Percentiles rank a stretch among this genome's conserved stretches.
phyloP scores from a whole-genome alignment of 2,888 invertebrate species.

The Tetrapedia diversipes region DNA sequence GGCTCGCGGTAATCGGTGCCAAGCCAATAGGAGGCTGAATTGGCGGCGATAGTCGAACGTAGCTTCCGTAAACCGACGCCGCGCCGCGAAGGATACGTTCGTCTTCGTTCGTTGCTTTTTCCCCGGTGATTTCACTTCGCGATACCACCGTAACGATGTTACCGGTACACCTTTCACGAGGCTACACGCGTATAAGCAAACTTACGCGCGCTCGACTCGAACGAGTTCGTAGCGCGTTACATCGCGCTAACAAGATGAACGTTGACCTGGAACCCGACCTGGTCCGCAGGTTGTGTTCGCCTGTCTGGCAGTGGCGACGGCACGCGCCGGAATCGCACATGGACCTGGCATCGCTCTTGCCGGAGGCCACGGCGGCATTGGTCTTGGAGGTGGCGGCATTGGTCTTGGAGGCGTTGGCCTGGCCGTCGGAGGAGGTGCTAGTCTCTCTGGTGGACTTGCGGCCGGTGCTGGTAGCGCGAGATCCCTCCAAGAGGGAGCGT shows the following conservation, averaged over 20 bases:
- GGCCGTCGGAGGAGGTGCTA: constrained; percentile 71
- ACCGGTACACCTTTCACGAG: not conserved
- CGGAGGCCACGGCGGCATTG: constrained; percentile 68
- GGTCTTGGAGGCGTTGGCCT: constrained; percentile 59
- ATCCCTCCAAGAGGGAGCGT: constrained; percentile 81
- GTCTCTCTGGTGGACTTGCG: constrained; percentile 81
- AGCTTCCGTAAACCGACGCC: constrained; percentile 61
- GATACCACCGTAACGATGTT: not conserved
- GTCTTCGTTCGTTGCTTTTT: constrained; percentile 4
- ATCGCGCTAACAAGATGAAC: too few species aligned
- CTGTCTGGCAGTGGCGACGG: constrained; percentile 82
- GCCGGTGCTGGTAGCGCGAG: constrained; percentile 81
- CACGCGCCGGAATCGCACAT: constrained; percentile 80
- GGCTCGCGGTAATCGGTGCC: constrained; percentile 56
- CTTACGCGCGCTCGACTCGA: too few species aligned
- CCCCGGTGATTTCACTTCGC: constrained; percentile 22
- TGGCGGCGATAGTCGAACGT: constrained; percentile 40
- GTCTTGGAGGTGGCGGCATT: constrained; percentile 58
- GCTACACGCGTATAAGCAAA: too few species aligned
- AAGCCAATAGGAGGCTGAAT: constrained; percentile 57
- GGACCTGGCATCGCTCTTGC: constrained; percentile 73
- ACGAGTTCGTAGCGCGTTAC: too few species aligned
- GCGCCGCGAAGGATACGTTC: constrained; percentile 3
- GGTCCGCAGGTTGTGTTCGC: constrained; percentile 81
- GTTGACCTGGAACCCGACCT: not conserved